Base-by-base conservation (phyloP, 2,888 invertebrate genomes). In the Formica aserva region DNA sequence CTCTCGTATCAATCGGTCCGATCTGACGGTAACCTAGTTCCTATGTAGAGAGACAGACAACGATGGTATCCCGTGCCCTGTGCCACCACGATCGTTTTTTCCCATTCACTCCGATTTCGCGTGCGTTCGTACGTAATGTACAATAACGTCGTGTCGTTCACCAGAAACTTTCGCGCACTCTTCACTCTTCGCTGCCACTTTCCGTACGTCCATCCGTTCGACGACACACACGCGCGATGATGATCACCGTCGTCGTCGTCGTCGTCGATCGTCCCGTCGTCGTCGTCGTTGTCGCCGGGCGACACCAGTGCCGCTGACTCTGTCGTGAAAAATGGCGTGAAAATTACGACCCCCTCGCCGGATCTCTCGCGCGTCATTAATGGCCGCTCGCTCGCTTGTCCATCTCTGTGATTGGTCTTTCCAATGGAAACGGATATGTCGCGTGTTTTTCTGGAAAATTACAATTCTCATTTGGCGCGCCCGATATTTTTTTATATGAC, bases 1-100 rank as follows among this genome's bases (percentile, higher is more conserved):
- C 52, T 8, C 66, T 8, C 48, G 38, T 38, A 66, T 38, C 77
- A 48, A 26, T 63, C 65, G 55, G 32, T 38, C 52, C 35, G 29
- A 32, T 15, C 8, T 15, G 52, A 52, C 41, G 41, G 75, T 77
- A 77, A 77, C 67, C 77, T 77, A 77, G 57, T 67, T 77, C 55
- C 52, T 45, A 22, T 29, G 11, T 5, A 13, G n/a, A 45, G 11
- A 41, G 41, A 45, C 15, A 22, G n/a, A 66, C n/a, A 29, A 66
- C 18, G 26, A 3, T 15, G 55, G 15, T 32, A 8, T 32, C 32
- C 15, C 77, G 67, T 77, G 55, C 55, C 55, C 48, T 48, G 67
- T 55, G 29, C 41, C 35, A 63, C 32, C 41, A 22, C 22, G 45
- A 26, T 76, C 11, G 41, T 32, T 32, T 32, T 32, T 32, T 32